Base-by-base conservation (phyloP, 2,113 vertebrate genomes). In the Sialia sialis region DNA sequence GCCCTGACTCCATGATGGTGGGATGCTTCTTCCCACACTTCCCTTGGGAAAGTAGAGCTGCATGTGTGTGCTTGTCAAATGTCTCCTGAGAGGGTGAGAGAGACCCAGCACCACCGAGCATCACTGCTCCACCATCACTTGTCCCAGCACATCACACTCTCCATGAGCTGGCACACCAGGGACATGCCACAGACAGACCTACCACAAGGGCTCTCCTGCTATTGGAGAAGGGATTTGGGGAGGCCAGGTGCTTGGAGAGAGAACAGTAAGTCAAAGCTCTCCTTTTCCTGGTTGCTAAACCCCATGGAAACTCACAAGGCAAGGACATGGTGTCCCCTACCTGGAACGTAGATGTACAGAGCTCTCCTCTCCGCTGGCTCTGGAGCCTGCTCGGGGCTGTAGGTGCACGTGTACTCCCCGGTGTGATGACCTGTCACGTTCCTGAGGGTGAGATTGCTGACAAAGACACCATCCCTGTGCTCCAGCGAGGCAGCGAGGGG, bases 261-360 rank as follows among this genome's bases (percentile, higher is more conserved):
- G 32, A 80, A 64, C 0, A 4, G 2, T 17, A 46, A 52, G 52
- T 48, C 55, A 89, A 92, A 54, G 2, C 4, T 22, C 9, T 51
- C 43, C 49, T 89, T 63, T 51, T 55, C 34, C 39, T 75, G 3
- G 22, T 49, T 34, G 27, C 20, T 60, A 54, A 62, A 79, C 30
- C 9, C n/a, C 0, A 2, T 23, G n/a, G 39, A 77, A 80, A 78
- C 4, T 15, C 60, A 44, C 9, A 76, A 76, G 34, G 30, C 5
- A 20, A 69, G 39, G 52, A 32, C 4, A 3, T 17, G 52, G 23
- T 70, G 58, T 54, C 3, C 64, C 93, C 79, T 88, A 99, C 99
- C 99, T 98, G 99, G 99, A 56, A 99, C 99, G 15, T 99, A 99
- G 78, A 99, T 95, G 38, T 98, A 98, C 36, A 99, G 95, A 5